These are phyloP conservation scores for Clarias batrachus DNA, from an alignment of 2,113 vertebrate species.

Conservation along the genomic window DNA sequence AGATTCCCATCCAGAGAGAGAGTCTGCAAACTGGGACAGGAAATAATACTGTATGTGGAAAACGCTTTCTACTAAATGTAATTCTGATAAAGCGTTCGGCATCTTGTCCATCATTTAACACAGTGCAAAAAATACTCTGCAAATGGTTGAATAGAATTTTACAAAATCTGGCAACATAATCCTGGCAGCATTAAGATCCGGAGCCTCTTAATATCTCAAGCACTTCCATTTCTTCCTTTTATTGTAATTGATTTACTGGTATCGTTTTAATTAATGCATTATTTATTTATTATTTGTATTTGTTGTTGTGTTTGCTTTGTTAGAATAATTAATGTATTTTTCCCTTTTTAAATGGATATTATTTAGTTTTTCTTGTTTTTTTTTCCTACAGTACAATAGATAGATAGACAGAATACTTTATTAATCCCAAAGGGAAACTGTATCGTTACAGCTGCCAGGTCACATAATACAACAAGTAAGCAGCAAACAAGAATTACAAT, in stretches of 20 bases:
- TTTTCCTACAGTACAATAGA: background rate
- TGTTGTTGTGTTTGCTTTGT: background rate
- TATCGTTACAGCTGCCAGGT: too few relatives aligned
- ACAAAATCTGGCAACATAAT: background rate
- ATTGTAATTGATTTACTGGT: background rate
- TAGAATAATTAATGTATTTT: background rate
- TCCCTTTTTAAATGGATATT: too few relatives aligned
- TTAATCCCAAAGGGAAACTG: too few relatives aligned
- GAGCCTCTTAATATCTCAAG: background rate
- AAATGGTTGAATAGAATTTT: background rate
- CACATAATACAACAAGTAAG: too few relatives aligned
- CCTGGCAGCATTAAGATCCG: background rate
- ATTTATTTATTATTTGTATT: background rate
- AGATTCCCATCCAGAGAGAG: constrained; percentile 91
- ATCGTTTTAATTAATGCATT: background rate
- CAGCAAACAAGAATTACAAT: too few relatives aligned
- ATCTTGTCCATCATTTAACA: background rate
- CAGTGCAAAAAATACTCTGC: background rate
- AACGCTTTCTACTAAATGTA: background rate
- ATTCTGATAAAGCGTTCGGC: background rate
- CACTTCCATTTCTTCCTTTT: background rate
- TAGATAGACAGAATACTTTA: too few relatives aligned
- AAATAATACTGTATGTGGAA: background rate
- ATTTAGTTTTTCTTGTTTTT: background rate
- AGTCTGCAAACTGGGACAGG: constrained; percentile 81